Base-by-base conservation (phyloP, 2,888 invertebrate genomes). In the Dorcus parallelipipedus region DNA sequence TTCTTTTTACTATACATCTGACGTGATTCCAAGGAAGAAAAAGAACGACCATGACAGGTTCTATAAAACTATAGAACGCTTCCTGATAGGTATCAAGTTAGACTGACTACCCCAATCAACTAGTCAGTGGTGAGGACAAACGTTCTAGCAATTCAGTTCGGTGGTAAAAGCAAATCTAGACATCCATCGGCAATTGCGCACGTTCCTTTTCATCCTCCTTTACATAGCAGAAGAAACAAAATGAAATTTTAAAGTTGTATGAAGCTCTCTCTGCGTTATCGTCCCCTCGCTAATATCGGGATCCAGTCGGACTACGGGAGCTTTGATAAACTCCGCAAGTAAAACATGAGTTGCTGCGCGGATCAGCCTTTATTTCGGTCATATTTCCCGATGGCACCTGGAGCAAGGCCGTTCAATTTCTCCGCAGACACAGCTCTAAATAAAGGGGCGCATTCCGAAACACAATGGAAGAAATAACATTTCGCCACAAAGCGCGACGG, bases 211-310 rank as follows among this genome's bases (percentile, higher is more conserved):
- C 64, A 60, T 45, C 45, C 20, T 17, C 45, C 20, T 45, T 60
- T 60, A 58, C 61, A 54, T 62, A 38, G 52, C 59, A 61, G 55
- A 63, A 61, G 63, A 61, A 61, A 66, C 66, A 63, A 68, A 68
- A 67, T 68, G 67, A 68, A 68, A 68, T 68, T 68, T 68, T 68
- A 68, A 68, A 68, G 64, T 68, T 68, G 65, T 61, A 68, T 68
- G 68, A 68, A 65, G 62, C 66, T 59, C 63, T 26, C 26, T 63
- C 60, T 64, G 63, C 64, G 64, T 67, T 68, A 66, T 66, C 67
- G 62, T 61, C 63, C 65, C 63, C 65, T 59, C 60, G 63, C 58
- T 61, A 64, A 64, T 62, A 63, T 62, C 61, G 60, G 60, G 58
- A 63, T 64, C 58, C 63, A 55, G 61, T 60, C 61, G 59, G 57